Evolutionary conservation across 1,140 invertebrate species (phyloP).

Genomic region (Nixonia krombeini): DNA sequence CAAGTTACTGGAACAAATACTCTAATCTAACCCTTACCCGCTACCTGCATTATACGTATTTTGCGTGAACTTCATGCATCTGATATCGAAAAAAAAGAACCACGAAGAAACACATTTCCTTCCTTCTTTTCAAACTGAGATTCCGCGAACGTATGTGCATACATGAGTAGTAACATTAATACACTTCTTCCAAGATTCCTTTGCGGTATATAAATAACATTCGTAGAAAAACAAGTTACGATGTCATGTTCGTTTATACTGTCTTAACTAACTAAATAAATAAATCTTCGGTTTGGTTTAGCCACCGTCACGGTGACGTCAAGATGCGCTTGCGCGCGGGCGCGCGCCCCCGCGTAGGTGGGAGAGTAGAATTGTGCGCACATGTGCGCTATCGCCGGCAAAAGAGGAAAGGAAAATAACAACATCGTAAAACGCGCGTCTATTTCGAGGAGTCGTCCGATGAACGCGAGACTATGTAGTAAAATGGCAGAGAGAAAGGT

Average conservation of each 20-base stretch:
- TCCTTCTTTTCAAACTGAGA: constrained; percentile 11
- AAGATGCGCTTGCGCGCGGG: too few relatives aligned
- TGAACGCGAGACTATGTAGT: constrained; percentile 23
- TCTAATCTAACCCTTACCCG: too few relatives aligned
- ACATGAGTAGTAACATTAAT: constrained; percentile 5
- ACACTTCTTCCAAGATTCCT: constrained; percentile 27
- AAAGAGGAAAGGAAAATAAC: constrained; percentile 17
- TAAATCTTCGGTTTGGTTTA: constrained; percentile 50
- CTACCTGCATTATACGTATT: too few relatives aligned
- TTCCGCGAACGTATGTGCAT: constrained; percentile 3
- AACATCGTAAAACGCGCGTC: constrained; percentile 2
- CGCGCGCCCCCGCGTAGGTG: constrained; percentile 19
- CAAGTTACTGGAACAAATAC: too few relatives aligned
- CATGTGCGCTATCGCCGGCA: neutral
- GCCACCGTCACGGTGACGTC: too few relatives aligned
- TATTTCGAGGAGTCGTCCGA: neutral
- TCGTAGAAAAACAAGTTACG: constrained; percentile 33
- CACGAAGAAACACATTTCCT: neutral
- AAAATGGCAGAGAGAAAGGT: constrained; percentile 41
- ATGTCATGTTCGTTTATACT: constrained; percentile 43
- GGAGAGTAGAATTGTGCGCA: constrained; percentile 12
- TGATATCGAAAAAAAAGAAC: neutral
- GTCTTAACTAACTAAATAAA: constrained; percentile 48
- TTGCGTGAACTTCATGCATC: neutral
- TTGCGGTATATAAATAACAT: constrained; percentile 27